Percentiles rank a stretch among this genome's conserved stretches.
phyloP scores from a whole-genome alignment of 2,888 invertebrate species.

The Arctia plantaginis region DNA sequence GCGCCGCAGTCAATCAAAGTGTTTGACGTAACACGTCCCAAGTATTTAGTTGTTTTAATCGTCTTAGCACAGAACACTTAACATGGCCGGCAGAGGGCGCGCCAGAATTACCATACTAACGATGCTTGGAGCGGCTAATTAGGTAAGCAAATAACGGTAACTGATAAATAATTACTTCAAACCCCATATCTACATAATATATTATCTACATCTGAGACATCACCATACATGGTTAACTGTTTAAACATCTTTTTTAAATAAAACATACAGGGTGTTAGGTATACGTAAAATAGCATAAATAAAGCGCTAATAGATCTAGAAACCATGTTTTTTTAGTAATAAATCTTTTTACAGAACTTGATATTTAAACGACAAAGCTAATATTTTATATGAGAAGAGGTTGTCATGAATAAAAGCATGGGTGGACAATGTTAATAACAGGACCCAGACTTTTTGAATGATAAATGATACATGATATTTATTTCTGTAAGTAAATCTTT shows the following conservation, averaged over 20 bases:
- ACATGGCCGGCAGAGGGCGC: background rate
- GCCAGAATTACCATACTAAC: conserved; percentile 16
- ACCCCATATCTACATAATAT: background rate
- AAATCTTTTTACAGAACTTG: too few relatives aligned
- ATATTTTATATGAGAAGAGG: too few relatives aligned
- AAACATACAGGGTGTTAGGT: background rate
- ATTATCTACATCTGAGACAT: background rate
- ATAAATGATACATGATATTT: too few relatives aligned
- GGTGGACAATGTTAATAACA: too few relatives aligned
- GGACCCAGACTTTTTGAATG: too few relatives aligned
- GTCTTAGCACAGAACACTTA: conserved; percentile 13
- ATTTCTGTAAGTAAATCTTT: too few relatives aligned
- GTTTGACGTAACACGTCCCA: conserved; percentile 17
- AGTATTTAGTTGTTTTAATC: conserved; percentile 18
- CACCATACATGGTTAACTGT: background rate
- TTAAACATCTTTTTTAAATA: background rate
- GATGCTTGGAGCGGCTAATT: conserved; percentile 13
- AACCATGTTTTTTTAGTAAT: too few relatives aligned
- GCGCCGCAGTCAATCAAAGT: conserved; percentile 20
- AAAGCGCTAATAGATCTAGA: too few relatives aligned
- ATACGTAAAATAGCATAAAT: too few relatives aligned
- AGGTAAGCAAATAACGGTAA: conserved; percentile 18
- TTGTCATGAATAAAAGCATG: too few relatives aligned
- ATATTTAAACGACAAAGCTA: too few relatives aligned
- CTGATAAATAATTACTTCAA: conserved; percentile 4